phyloP scores from a whole-genome alignment of 2,113 vertebrate species.

The Pogonocichla stellata region DNA sequence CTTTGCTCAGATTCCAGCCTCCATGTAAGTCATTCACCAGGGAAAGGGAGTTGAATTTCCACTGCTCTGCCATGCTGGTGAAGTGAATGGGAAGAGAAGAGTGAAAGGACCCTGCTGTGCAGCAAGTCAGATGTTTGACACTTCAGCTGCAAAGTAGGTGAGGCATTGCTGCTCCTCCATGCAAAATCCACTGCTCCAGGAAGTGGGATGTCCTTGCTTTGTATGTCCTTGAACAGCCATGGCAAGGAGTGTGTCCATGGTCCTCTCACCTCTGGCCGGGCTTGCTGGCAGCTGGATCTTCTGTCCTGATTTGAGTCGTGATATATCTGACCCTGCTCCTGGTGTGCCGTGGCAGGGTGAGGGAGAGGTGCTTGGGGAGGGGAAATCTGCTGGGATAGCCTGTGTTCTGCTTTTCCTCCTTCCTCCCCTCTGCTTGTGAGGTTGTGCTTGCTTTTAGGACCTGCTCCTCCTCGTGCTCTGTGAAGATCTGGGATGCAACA shows the following conservation, averaged over 20 bases:
- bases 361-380: neutral
- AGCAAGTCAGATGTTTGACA: neutral
- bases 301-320: accelerated
- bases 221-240: neutral
- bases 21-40: neutral
- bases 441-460: neutral
- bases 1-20: neutral
- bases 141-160: neutral
- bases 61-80: neutral
- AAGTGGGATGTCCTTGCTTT: neutral
- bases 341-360: accelerated
- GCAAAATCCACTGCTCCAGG: neutral
- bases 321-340: neutral
- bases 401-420: neutral
- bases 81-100: neutral
- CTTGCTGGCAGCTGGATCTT: neutral
- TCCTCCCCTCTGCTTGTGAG: neutral
- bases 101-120: neutral
- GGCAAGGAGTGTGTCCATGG: neutral
- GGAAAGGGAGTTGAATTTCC: neutral
- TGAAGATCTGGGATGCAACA: accelerated
- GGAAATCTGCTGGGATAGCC: neutral
- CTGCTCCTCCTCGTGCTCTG: accelerated
- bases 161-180: neutral
- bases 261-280: neutral